These are phyloP conservation scores for Heliconius aoede DNA, from an alignment of 2,888 invertebrate species.

Conservation along the genomic window DNA sequence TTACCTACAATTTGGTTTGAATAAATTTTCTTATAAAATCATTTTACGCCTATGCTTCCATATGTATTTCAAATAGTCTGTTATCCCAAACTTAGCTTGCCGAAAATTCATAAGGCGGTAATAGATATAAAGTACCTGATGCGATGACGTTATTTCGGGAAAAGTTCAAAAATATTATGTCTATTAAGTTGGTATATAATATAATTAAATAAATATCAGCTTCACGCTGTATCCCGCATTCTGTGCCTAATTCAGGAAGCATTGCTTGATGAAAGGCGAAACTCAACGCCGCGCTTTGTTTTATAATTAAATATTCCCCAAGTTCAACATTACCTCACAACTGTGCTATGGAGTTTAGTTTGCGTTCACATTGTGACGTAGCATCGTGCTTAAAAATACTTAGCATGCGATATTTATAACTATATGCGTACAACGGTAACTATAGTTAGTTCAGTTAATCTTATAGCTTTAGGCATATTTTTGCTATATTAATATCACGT, in stretches of 20 bases:
- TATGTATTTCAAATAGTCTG: background rate
- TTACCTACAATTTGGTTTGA: background rate
- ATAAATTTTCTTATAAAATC: constrained; percentile 10
- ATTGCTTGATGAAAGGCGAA: too few species aligned
- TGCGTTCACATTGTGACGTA: constrained; percentile 5
- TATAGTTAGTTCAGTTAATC: background rate
- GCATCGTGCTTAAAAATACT: background rate
- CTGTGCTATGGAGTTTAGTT: background rate
- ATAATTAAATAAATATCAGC: too few species aligned
- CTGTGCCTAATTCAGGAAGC: too few species aligned
- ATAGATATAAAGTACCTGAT: background rate
- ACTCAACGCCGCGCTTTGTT: too few species aligned
- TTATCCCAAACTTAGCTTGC: constrained; percentile 6
- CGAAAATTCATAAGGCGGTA: constrained; percentile 12
- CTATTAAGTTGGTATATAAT: too few species aligned
- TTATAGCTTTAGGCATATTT: background rate
- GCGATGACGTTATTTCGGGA: background rate
- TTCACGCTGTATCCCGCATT: too few species aligned
- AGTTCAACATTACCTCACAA: background rate
- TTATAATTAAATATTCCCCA: background rate
- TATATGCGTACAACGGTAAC: too few species aligned
- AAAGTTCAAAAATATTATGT: background rate
- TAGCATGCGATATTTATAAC: constrained; percentile 1
- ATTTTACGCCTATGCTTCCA: background rate
- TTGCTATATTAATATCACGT: background rate